Evolutionary conservation across 2,888 invertebrate genomes (phyloP).

Genomic region (Lithophane leautieri): DNA sequence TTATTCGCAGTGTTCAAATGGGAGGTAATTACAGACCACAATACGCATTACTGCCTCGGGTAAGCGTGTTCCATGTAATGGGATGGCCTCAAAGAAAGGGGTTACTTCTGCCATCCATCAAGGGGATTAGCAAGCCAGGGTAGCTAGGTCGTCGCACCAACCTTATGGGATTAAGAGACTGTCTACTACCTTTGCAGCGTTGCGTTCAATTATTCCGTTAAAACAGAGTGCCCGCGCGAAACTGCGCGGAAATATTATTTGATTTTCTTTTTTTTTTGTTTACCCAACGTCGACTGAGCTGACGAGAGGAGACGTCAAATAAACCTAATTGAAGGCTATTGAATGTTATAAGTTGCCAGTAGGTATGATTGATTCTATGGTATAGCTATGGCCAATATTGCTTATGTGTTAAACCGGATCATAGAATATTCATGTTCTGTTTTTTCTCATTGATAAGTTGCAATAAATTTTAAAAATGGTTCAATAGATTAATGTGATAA

Average conservation of each 20-base stretch:
- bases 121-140: slow-evolving; percentile 73
- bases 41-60: slow-evolving; percentile 49
- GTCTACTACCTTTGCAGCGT: slow-evolving; percentile 68
- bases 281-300: background rate
- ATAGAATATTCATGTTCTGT: background rate
- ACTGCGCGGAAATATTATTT: slow-evolving; percentile 38
- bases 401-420: background rate
- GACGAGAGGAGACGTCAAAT: slow-evolving; percentile 5
- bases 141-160: slow-evolving; percentile 69
- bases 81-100: slow-evolving; percentile 63
- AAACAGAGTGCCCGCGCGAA: slow-evolving; percentile 61
- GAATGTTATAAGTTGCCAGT: background rate
- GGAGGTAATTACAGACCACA: slow-evolving; percentile 58
- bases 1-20: slow-evolving; percentile 45
- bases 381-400: too few relatives aligned
- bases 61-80: slow-evolving; percentile 60
- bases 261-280: slow-evolving; percentile 2
- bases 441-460: background rate
- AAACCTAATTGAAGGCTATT: background rate
- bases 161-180: slow-evolving; percentile 75
- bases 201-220: slow-evolving; percentile 73
- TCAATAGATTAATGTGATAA: background rate
- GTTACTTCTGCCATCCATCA: slow-evolving; percentile 72
- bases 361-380: background rate
- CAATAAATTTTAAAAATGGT: background rate